Evolutionary conservation across 2,888 invertebrate species (phyloP).

Genomic region (Osedax fenrisi): DNA sequence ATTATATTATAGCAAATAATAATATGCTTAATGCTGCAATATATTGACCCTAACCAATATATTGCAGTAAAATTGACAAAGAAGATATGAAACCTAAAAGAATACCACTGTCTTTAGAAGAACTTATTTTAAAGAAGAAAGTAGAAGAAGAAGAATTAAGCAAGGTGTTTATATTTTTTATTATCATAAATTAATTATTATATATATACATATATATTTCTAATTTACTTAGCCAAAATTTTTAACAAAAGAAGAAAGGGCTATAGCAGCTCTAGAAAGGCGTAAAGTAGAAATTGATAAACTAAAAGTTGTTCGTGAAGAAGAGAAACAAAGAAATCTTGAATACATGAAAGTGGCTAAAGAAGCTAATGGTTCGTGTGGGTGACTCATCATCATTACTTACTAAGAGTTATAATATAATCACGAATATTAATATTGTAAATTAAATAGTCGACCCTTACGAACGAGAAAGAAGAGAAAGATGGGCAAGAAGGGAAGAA

Average conservation of each 20-base stretch:
- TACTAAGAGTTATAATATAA: too few relatives aligned
- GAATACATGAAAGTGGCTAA: constrained; percentile 52
- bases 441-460: constrained; percentile 35
- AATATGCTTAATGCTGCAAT: too few relatives aligned
- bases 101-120: constrained; percentile 79
- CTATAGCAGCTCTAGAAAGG: constrained; percentile 72
- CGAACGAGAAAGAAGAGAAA: constrained; percentile 37
- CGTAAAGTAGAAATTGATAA: constrained; percentile 76
- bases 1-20: too few relatives aligned
- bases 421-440: too few relatives aligned
- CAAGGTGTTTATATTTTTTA: constrained; percentile 56
- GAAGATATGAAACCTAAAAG: constrained; percentile 34
- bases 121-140: constrained; percentile 84
- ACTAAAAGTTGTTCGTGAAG: constrained; percentile 62
- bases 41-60: too few relatives aligned
- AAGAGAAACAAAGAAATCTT: constrained; percentile 59
- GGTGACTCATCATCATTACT: too few relatives aligned
- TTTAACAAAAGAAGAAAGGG: constrained; percentile 85
- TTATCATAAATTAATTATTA: not conserved
- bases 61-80: too few relatives aligned
- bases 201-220: not conserved
- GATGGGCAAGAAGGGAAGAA: constrained; percentile 35
- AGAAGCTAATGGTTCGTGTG: constrained; percentile 39
- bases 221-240: constrained; percentile 66
- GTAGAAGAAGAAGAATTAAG: constrained; percentile 84